These are phyloP conservation scores for Cotesia congregata DNA, from an alignment of 2,888 invertebrate genomes.

Conservation along the genomic window DNA sequence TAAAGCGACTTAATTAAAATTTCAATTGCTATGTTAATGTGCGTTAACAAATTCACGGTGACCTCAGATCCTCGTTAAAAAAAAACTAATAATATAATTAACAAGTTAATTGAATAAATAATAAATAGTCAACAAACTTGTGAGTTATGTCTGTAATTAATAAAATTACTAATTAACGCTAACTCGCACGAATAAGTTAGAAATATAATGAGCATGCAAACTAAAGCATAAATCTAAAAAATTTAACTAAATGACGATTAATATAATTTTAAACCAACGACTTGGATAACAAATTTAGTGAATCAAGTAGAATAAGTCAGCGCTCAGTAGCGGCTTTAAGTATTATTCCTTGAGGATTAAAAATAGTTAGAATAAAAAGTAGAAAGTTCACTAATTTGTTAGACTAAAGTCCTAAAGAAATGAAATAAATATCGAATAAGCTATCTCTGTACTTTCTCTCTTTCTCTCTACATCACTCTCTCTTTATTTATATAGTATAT, in stretches of 20 bases:
- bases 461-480: conserved; percentile 36
- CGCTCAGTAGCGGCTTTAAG: background rate
- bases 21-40: background rate
- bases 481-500: conserved; percentile 16
- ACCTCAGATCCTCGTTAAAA: background rate
- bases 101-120: background rate
- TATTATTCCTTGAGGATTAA: background rate
- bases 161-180: background rate
- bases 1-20: background rate
- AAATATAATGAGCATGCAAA: background rate
- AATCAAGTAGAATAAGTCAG: background rate
- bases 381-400: background rate
- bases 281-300: background rate
- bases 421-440: conserved; percentile 11
- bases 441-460: conserved; percentile 22
- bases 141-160: background rate
- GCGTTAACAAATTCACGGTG: background rate
- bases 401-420: background rate
- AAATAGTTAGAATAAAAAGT: no score
- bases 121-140: background rate
- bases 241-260: background rate
- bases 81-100: background rate
- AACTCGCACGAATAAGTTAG: background rate
- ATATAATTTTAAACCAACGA: background rate
- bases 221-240: background rate